phyloP scores from a whole-genome alignment of 2,888 invertebrate species.

The Andrena praecox region DNA sequence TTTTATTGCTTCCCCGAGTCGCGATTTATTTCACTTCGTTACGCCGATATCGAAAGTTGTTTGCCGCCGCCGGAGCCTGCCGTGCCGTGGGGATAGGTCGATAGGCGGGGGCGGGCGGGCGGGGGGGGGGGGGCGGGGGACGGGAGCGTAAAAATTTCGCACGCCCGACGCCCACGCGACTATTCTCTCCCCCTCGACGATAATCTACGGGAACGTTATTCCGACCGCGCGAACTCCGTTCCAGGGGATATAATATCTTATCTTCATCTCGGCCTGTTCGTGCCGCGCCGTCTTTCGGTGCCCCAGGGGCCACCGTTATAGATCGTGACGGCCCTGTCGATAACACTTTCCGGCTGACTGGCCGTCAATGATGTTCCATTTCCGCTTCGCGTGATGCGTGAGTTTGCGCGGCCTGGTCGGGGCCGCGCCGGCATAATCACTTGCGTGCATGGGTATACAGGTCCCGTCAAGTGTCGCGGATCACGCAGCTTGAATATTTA shows the following conservation, averaged over 20 bases:
- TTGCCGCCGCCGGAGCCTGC: constrained; percentile 52
- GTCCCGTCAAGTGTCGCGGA: background rate
- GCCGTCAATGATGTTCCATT: constrained; percentile 76
- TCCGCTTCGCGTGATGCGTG: constrained; percentile 74
- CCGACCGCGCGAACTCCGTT: constrained; percentile 36
- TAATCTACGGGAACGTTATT: constrained; percentile 59
- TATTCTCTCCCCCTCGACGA: constrained; percentile 49
- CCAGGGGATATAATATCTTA: constrained; percentile 58
- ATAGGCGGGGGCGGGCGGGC: constrained; percentile 8
- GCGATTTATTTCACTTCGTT: constrained; percentile 74
- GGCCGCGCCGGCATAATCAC: constrained; percentile 54
- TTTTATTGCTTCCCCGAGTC: constrained; percentile 66
- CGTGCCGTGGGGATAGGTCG: constrained; percentile 25
- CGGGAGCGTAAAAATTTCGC: constrained; percentile 57
- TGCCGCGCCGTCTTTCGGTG: constrained; percentile 42
- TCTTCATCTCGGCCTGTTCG: constrained; percentile 62
- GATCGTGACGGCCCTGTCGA: constrained; percentile 66
- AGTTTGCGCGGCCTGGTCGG: constrained; percentile 59
- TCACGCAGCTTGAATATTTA: background rate
- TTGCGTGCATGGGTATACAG: constrained; percentile 45
- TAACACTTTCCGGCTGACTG: constrained; percentile 70
- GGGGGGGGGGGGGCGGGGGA: background rate
- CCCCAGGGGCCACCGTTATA: constrained; percentile 48
- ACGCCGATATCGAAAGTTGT: constrained; percentile 70
- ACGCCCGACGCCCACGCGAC: constrained; percentile 65